phyloP scores from a whole-genome alignment of 2,797 vertebrate genomes.

The Esox masquinongy region DNA sequence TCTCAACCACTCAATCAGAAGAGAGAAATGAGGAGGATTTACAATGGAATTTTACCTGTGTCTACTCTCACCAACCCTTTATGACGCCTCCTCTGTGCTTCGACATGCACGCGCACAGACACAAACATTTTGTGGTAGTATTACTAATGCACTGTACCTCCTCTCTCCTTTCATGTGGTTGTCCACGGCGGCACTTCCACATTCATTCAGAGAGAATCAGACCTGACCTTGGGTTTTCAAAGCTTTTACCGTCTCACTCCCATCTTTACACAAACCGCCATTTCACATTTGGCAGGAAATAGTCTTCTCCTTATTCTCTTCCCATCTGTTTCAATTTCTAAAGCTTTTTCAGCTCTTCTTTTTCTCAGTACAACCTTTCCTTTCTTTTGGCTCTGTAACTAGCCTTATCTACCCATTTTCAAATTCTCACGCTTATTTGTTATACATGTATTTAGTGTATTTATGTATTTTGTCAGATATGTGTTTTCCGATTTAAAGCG shows the following conservation, averaged over 20 bases:
- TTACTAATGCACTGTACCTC: not conserved
- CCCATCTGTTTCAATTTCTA: not conserved
- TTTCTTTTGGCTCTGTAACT: too few species aligned
- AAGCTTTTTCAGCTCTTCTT: too few species aligned
- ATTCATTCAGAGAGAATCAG: constrained; percentile 10
- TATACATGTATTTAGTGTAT: too few species aligned
- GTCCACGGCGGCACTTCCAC: not conserved
- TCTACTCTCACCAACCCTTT: too few species aligned
- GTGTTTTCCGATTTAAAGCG: too few species aligned
- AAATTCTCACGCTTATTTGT: too few species aligned
- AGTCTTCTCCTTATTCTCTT: constrained; percentile 3
- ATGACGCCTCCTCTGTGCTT: not conserved
- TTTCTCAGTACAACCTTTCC: too few species aligned
- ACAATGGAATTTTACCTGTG: too few species aligned
- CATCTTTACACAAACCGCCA: not conserved
- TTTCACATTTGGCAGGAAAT: constrained; percentile 31
- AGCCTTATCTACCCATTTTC: too few species aligned
- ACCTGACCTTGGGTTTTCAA: constrained; percentile 22
- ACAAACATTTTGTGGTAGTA: not conserved
- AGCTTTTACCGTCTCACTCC: not conserved
- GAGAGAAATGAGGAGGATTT: too few species aligned
- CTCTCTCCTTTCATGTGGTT: not conserved
- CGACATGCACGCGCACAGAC: not conserved
- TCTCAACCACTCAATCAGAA: too few species aligned
- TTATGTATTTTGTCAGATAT: too few species aligned